Base-by-base conservation (phyloP, 2,888 invertebrate species). In the Oegoconia quadripuncta region DNA sequence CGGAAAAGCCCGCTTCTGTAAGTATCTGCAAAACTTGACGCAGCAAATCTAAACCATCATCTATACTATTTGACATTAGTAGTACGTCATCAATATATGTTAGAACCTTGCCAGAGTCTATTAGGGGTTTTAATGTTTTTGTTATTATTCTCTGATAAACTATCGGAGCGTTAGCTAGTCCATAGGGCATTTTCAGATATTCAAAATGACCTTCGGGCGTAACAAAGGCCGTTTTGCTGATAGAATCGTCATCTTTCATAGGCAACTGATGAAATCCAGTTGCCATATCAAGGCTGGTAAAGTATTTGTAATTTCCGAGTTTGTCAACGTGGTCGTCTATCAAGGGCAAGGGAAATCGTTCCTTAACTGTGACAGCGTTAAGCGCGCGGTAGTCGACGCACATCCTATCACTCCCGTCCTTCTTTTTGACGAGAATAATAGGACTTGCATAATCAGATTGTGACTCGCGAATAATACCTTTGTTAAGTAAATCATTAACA, bases 381-480 rank as follows among this genome's bases (percentile, higher is more conserved):
- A 46, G n/a, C 12, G 41, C 41, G 0, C 46, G 27, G 25, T 39
- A 46, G 12, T 43, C 46, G 3, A 46, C 31, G n/a, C 46, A 30
- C 22, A 38, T 12, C 14, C 37, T 17, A 16, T 37, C 7, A 23
- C 15, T 16, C 16, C 37, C 37, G 1, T 14, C 37, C 23, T 28
- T 37, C 9, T 45, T 44, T 18, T 45, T 42, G 0, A 45, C 45
- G 6, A 45, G 8, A 0, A 50, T 30, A 5, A 48, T 44, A 3
- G 50, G 50, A 9, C 57, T 55, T 0, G 49, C 45, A 27, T 46
- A 48, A n/a, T 44, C 40, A 0, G 50, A 49, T 1, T 45, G 8
- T 2, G 51, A 58, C 6, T 42, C 42, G 3, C 51, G 30, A 20
- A 55, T 55, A 5, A 60, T 46, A 2, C 40, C 34, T 14, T 55